Conservation (phyloP, 2,797 vertebrate species). For the Emydoidea blandingii region DNA sequence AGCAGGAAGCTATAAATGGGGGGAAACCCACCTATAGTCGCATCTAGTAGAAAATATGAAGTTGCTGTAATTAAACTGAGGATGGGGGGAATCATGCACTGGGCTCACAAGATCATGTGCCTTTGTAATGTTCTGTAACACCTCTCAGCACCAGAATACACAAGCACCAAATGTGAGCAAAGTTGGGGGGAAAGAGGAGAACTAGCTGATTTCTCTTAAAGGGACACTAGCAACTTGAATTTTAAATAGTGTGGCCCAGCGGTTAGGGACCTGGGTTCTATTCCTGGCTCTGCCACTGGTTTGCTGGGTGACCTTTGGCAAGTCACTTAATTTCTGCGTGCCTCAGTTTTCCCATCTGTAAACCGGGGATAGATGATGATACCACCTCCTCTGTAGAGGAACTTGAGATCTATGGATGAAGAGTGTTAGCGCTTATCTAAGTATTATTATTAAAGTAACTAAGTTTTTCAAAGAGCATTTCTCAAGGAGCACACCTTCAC, state of each 20-base stretch:
- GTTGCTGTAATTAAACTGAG: neutral
- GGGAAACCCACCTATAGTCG: neutral
- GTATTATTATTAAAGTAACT: neutral
- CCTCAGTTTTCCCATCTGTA: neutral
- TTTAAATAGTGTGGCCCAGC: neutral
- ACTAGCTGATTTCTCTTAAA: neutral
- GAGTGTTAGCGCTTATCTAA: neutral
- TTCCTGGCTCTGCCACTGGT: neutral
- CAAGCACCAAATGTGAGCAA: neutral
- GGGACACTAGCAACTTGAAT: neutral
- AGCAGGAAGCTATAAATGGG: neutral
- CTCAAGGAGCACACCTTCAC: neutral
- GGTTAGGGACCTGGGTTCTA: neutral
- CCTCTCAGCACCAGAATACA: neutral
- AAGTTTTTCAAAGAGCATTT: neutral
- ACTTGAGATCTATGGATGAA: neutral
- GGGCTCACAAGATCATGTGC: neutral
- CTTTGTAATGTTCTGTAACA: neutral
- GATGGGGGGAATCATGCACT: neutral
- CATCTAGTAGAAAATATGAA: neutral
- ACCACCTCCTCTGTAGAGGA: neutral
- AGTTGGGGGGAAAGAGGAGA: neutral
- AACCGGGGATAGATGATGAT: neutral
- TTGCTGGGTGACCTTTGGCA: neutral
- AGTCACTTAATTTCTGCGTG: neutral